Base-by-base conservation (phyloP, 1,140 invertebrate genomes). In the Nylanderia fulva region DNA sequence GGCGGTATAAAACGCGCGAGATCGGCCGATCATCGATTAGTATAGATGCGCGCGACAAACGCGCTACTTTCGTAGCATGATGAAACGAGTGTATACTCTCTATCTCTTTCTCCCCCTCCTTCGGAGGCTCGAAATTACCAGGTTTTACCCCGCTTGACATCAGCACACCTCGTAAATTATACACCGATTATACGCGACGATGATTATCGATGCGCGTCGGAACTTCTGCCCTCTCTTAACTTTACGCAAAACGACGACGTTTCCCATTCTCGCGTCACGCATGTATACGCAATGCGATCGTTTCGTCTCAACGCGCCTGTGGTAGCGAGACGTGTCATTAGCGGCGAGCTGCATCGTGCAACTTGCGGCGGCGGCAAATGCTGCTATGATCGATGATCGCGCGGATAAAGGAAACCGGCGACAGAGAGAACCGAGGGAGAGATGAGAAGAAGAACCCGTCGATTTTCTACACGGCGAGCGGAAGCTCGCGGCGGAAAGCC, bases 1-100 rank as follows among this genome's bases (percentile, higher is more conserved):
- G 24, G 33, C n/a, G 39, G 42, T 84, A 54, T 48, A 36, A 56
- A n/a, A 29, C 45, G 27, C n/a, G n/a, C 21, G n/a, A 72, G 54
- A 52, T 48, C 58, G 18, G 77, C 33, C 52, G 63, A 45, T 84
- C 36, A n/a, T 66, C 72, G 69, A 86, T 77, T 87, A 85, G 76
- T 84, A n/a, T 24, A 82, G 74, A 69, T 54, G 64, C 48, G 79
- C 64, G 85, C 52, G 80, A 87, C 86, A 88, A 88, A 86, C 42
- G 52, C 48, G 27, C 52, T 45, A 52, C 39, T 68, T 76, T 68
- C 15, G 29, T 39, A 42, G 42, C 71, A 74, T 63, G 48, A 24
- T 27, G 63, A 74, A 48, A n/a, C 29, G n/a, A n/a, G n/a, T n/a
- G n/a, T n/a, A 39, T 21, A 29, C 9, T 68, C 42, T 33, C 13